A percentile compares a stretch with the other conserved stretches of the same genome.
These are phyloP conservation scores for Vireo griseus DNA, from an alignment of 2,797 vertebrate species.

Conservation along the genomic window DNA sequence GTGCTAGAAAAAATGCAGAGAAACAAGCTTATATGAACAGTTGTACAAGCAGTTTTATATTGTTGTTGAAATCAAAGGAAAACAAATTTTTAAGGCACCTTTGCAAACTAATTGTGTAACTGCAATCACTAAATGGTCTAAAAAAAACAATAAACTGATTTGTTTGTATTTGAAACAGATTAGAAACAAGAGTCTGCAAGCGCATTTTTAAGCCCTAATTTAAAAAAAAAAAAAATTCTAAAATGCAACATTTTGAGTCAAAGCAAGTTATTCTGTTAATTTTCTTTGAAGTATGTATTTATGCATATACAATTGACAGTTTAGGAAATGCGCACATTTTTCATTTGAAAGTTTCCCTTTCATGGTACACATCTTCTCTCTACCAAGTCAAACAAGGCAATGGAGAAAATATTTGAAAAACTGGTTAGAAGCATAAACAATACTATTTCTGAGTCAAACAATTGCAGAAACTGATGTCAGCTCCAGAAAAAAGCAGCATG, in stretches of 20 bases:
- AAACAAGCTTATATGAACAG: background rate
- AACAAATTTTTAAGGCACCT: background rate
- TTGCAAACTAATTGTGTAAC: background rate
- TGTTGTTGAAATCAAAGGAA: background rate
- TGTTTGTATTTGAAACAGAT: background rate
- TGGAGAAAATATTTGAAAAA: background rate
- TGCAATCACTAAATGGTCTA: background rate
- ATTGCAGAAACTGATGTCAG: background rate
- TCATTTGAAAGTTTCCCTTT: background rate
- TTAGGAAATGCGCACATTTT: background rate
- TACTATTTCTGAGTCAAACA: background rate
- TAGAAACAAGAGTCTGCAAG: background rate
- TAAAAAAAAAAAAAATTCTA: background rate
- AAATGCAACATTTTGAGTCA: background rate
- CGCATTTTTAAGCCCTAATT: background rate
- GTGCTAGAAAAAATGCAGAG: background rate
- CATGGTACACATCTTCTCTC: background rate
- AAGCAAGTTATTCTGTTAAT: background rate
- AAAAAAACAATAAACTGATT: background rate
- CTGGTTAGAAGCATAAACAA: background rate
- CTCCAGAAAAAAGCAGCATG: background rate
- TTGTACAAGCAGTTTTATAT: background rate
- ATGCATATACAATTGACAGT: background rate
- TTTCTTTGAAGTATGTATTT: background rate
- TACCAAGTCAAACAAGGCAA: background rate